Base-by-base conservation (phyloP, 2,888 invertebrate genomes). In the Sinelater perroti region DNA sequence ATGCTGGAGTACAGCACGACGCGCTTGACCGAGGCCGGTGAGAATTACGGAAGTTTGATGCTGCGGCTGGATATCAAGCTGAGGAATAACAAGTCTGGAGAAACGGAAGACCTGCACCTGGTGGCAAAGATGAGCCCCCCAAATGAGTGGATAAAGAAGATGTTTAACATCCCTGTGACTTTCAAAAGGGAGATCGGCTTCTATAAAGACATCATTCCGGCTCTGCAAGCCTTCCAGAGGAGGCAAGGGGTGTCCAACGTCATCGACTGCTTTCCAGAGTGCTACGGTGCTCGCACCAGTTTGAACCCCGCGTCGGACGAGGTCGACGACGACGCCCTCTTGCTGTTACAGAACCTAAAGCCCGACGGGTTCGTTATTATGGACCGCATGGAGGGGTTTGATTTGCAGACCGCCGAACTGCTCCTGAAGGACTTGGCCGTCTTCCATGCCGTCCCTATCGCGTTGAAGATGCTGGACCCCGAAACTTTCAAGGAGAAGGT, bases 11-110 rank as follows among this genome's bases (percentile, higher is more conserved):
- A 77, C 45, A 65, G 66, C 14, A 71, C 73, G 14, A 70, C 70
- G 10, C 75, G 74, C 60, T 69, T 82, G 8, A 80, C 80, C 20
- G 79, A 80, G 11, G 77, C 80, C 0, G 85, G 85, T 1, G 85
- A 85, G 62, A 85, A 85, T 67, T 85, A 83, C 67, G 84, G 84
- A 1, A 85, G 85, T 62, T 70, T 80, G 0, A 83, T 85, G 70
- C 64, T 83, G 1, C 72, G 75, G 1, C 63, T 74, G 2, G 63
- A 67, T 17, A 21, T 78, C 0, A 72, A 68, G 52, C 53, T 79
- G 8, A 42, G 62, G 47, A 68, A 70, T 30, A 40, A 30, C 2
- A 17, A 26, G 1, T 31, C 28, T 11, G 21, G 30, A 5, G 54
- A 67, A 11, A 18, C 13, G 3, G 40, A 51, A 20, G 73, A 78